phyloP scores from a whole-genome alignment of 2,797 vertebrate genomes.

The Falco peregrinus region DNA sequence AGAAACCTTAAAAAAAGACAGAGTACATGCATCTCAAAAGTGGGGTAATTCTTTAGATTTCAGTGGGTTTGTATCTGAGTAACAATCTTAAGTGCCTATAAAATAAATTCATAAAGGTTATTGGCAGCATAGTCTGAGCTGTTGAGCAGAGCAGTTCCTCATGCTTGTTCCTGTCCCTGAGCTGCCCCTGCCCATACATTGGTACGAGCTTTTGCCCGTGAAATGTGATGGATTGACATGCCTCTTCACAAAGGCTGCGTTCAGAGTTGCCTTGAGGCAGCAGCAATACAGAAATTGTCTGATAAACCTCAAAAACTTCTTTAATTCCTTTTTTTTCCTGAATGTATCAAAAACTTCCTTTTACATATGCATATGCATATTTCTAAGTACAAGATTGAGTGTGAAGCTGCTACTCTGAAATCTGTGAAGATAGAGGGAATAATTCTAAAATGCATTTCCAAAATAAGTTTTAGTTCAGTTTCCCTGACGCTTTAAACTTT shows the following conservation, averaged over 20 bases:
- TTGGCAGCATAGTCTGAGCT: background rate
- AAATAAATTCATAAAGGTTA: background rate
- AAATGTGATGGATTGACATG: fast-evolving
- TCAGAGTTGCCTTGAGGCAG: background rate
- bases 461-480: background rate
- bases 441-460: background rate
- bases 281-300: background rate
- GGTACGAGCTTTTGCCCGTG: fast-evolving
- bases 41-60: background rate
- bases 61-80: background rate
- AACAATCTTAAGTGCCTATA: background rate
- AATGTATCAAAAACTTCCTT: background rate
- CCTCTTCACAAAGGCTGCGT: fast-evolving
- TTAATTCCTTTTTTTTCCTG: background rate
- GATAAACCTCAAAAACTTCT: background rate
- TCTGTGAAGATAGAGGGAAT: background rate
- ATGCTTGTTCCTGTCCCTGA: background rate
- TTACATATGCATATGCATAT: background rate
- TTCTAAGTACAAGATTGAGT: background rate
- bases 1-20: background rate
- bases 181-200: background rate
- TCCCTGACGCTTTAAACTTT: background rate
- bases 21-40: background rate
- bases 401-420: background rate
- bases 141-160: background rate